Conservation (phyloP, 2,113 vertebrate genomes). For the Chaetops frenatus region DNA sequence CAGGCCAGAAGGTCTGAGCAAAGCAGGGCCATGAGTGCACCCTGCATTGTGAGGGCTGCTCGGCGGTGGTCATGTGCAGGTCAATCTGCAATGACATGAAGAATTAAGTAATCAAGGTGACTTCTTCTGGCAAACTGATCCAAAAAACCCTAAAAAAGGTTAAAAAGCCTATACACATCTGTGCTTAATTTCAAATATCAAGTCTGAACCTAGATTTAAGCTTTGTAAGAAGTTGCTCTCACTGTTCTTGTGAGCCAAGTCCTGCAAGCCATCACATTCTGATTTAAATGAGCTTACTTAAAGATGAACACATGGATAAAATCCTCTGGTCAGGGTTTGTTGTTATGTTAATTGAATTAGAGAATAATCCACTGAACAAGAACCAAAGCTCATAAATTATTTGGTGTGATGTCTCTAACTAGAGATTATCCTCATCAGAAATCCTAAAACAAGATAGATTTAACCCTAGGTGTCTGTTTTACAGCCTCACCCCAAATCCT, state of each 20-base stretch:
- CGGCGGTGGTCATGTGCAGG: fast-evolving
- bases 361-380: background rate
- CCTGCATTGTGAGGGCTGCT: background rate
- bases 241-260: background rate
- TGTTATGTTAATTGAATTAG: constrained; percentile 14
- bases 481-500: background rate
- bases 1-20: background rate
- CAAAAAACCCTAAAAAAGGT: background rate
- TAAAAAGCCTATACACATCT: background rate
- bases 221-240: background rate
- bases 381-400: background rate
- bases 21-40: background rate
- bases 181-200: background rate
- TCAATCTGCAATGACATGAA: background rate
- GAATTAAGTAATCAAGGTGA: background rate
- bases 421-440: background rate
- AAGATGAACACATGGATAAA: background rate
- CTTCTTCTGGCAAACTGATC: background rate
- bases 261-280: background rate
- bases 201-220: background rate
- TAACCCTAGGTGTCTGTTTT: background rate
- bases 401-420: background rate
- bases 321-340: background rate
- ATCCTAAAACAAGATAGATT: background rate
- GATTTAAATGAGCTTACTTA: constrained; percentile 14